phyloP scores from a whole-genome alignment of 2,797 vertebrate genomes.

The Clarias laeviceps region DNA sequence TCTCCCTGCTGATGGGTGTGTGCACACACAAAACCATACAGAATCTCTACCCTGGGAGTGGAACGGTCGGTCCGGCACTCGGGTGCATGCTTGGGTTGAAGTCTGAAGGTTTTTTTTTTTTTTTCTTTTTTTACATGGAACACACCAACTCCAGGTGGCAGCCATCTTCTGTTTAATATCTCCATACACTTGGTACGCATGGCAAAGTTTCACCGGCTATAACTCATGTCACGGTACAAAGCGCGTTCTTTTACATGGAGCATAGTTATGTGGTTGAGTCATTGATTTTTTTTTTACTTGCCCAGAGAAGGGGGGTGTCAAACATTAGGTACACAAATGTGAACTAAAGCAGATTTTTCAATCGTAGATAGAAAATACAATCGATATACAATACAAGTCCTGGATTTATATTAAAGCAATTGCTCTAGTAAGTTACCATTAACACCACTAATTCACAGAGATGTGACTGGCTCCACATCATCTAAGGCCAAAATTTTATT shows the following conservation, averaged over 20 bases:
- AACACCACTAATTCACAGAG: not conserved
- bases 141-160: conserved; percentile 16
- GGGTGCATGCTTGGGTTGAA: conserved; percentile 5
- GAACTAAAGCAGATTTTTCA: not conserved
- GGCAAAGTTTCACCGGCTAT: not conserved
- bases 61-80: not conserved
- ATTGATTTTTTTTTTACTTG: not conserved
- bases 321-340: not conserved
- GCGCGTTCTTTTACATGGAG: not conserved
- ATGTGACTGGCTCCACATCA: not conserved
- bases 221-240: not conserved
- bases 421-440: not conserved
- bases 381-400: not conserved
- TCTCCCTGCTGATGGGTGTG: not conserved
- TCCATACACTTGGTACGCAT: not conserved
- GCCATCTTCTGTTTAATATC: conserved; percentile 12
- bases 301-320: too few species aligned
- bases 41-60: not conserved
- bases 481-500: too few species aligned
- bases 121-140: not conserved
- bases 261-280: not conserved
- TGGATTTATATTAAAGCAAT: not conserved
- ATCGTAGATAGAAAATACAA: too few species aligned
- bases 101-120: not conserved
- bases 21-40: not conserved